phyloP scores from a whole-genome alignment of 2,113 vertebrate species.

The Epinephelus fuscoguttatus region DNA sequence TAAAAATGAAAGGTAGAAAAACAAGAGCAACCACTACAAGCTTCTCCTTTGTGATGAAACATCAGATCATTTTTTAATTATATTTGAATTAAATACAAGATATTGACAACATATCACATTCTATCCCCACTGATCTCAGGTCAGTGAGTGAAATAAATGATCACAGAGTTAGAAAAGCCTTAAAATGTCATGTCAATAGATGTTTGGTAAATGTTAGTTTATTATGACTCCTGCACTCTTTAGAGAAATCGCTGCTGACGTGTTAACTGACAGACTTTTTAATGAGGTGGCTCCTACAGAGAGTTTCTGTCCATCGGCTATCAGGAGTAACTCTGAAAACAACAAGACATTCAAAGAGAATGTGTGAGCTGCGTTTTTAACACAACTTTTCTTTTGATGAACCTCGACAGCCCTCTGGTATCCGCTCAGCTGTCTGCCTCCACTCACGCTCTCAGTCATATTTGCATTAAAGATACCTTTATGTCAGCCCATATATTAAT shows the following conservation, averaged over 20 bases:
- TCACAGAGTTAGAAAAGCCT: no score
- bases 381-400: neutral
- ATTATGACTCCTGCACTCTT: neutral
- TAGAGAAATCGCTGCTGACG: neutral
- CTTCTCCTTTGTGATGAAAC: no score
- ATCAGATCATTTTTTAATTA: no score
- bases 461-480: neutral
- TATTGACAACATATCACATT: neutral
- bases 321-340: neutral
- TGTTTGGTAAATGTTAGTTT: neutral
- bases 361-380: neutral
- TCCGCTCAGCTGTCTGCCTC: neutral
- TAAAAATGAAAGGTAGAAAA: no score
- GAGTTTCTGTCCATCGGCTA: neutral
- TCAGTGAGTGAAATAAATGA: no score
- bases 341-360: conserved; percentile 27
- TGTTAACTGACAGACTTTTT: neutral
- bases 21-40: no score
- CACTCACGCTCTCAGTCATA: neutral
- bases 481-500: neutral
- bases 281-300: neutral
- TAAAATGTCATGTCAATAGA: no score
- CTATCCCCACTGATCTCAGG: neutral
- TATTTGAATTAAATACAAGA: no score
- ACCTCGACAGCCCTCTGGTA: neutral